Conservation (phyloP, 2,797 vertebrate species). For the Triplophysa bombifrons region DNA sequence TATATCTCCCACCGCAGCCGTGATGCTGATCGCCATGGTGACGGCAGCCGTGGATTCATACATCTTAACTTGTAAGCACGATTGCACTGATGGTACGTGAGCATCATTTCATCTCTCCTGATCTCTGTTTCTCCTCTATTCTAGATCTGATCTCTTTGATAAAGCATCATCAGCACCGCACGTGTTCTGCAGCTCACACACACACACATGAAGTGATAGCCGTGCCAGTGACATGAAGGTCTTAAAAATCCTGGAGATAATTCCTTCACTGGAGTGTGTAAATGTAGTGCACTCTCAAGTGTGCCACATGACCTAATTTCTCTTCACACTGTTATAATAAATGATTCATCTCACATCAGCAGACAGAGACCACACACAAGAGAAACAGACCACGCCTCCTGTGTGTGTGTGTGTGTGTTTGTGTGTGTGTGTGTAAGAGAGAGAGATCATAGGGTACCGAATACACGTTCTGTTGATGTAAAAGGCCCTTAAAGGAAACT, state of each 20-base stretch:
- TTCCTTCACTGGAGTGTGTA: slow-evolving; percentile 59
- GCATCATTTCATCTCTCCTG: background rate
- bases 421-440: background rate
- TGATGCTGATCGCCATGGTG: slow-evolving; percentile 3
- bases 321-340: slow-evolving; percentile 71
- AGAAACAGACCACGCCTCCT: slow-evolving; percentile 1
- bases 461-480: too few species aligned
- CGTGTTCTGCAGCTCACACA: background rate
- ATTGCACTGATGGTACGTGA: background rate
- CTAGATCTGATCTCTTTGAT: background rate
- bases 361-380: slow-evolving; percentile 63
- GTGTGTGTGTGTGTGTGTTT: slow-evolving; percentile 1
- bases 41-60: background rate
- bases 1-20: background rate
- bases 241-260: slow-evolving; percentile 55
- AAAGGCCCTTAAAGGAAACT: too few species aligned
- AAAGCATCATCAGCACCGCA: background rate
- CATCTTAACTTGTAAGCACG: background rate
- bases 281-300: slow-evolving; percentile 68
- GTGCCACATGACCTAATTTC: slow-evolving; percentile 77
- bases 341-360: slow-evolving; percentile 77
- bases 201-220: background rate
- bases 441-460: too few species aligned
- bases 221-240: background rate
- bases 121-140: background rate